A percentile compares a stretch with the other conserved stretches of the same genome.
phyloP scores from a whole-genome alignment of 2,797 vertebrate genomes.

The Hyperoplus immaculatus region DNA sequence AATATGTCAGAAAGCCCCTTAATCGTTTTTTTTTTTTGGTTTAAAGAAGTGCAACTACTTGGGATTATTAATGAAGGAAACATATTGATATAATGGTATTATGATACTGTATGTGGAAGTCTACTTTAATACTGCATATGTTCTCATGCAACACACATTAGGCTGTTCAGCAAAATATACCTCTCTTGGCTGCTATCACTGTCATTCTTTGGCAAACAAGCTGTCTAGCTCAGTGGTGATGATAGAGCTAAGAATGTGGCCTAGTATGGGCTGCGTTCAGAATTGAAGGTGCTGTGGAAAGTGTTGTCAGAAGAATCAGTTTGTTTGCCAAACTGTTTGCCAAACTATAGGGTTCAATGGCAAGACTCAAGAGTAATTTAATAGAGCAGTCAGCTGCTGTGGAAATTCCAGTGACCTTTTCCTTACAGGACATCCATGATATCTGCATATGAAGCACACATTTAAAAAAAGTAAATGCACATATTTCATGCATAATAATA shows the following conservation, averaged over 20 bases:
- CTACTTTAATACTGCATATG: conserved; percentile 2
- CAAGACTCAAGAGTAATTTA: background rate
- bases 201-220: conserved; percentile 51
- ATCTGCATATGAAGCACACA: conserved; percentile 20
- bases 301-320: conserved; percentile 2
- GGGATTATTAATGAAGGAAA: background rate
- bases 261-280: conserved; percentile 40
- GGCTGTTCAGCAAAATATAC: background rate
- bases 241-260: conserved; percentile 42
- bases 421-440: background rate
- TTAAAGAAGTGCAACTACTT: background rate
- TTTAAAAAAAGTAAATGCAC: background rate
- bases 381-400: conserved; percentile 4
- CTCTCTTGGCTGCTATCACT: conserved; percentile 22
- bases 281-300: conserved; percentile 25
- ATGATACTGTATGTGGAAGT: background rate
- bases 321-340: background rate
- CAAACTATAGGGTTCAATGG: background rate
- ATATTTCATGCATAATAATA: background rate
- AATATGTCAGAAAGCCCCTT: conserved; percentile 1
- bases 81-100: background rate
- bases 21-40: background rate
- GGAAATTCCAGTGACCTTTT: background rate
- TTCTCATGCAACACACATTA: background rate
- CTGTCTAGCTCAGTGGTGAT: conserved; percentile 24